A percentile compares a stretch with the other conserved stretches of the same genome.
Evolutionary conservation across 1,140 invertebrate genomes (phyloP).

Genomic region (Odontomachus brunneus): DNA sequence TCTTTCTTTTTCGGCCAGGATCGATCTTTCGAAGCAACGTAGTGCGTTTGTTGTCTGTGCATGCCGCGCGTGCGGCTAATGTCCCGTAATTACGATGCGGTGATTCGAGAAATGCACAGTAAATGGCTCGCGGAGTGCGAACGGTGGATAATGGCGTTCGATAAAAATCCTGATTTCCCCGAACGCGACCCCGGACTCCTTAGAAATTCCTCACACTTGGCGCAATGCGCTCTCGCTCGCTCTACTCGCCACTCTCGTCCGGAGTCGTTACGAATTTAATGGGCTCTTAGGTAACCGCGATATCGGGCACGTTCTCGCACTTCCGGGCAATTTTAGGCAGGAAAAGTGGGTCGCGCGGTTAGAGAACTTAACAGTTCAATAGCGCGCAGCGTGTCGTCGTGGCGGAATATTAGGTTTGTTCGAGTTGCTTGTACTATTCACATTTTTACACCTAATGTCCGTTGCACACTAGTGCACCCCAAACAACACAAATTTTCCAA

Average conservation of each 20-base stretch:
- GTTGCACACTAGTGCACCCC: too few species aligned
- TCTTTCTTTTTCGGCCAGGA: neutral
- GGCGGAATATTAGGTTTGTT: too few species aligned
- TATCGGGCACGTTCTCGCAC: neutral
- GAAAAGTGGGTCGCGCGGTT: constrained; percentile 42
- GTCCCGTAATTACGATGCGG: constrained; percentile 48
- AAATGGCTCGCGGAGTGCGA: constrained; percentile 46
- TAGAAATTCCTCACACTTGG: constrained; percentile 32
- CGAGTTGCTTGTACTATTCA: too few species aligned
- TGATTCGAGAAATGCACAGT: constrained; percentile 52
- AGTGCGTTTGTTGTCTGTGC: constrained; percentile 29
- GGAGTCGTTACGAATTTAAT: constrained; percentile 24
- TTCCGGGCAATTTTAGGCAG: neutral
- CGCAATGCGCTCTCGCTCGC: neutral
- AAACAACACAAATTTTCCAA: too few species aligned
- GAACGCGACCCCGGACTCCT: constrained; percentile 23
- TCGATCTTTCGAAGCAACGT: neutral
- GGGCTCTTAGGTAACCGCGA: neutral
- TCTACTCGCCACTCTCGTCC: constrained; percentile 8
- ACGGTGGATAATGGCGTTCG: constrained; percentile 26
- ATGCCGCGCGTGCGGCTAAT: constrained; percentile 43
- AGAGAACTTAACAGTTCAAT: neutral
- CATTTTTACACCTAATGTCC: too few species aligned
- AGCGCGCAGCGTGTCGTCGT: neutral
- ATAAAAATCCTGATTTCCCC: constrained; percentile 63